Evolutionary conservation across 2,888 invertebrate species (phyloP).

Genomic region (Idaea aversata): DNA sequence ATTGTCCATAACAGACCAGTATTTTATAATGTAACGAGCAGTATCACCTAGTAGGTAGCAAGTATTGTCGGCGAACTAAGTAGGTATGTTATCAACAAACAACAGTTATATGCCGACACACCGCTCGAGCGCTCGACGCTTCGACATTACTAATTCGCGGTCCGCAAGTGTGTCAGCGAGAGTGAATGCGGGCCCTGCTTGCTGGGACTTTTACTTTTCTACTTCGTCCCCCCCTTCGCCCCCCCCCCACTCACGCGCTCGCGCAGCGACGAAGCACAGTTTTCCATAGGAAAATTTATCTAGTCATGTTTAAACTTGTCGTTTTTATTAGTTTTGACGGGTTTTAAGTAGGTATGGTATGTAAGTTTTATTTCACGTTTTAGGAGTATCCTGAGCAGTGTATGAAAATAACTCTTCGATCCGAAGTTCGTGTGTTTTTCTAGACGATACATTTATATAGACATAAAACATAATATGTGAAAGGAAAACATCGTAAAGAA

Average conservation of each 20-base stretch:
- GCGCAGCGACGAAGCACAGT: conserved; percentile 15
- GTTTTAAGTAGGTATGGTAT: too few species aligned
- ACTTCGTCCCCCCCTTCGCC: conserved; percentile 28
- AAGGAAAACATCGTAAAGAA: too few species aligned
- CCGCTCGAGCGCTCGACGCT: not conserved
- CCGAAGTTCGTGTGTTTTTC: too few species aligned
- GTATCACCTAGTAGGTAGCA: not conserved
- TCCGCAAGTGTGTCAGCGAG: conserved; percentile 55
- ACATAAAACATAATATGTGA: too few species aligned
- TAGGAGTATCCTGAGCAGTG: too few species aligned
- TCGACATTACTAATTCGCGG: conserved; percentile 17
- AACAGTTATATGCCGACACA: conserved; percentile 19
- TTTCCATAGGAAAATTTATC: conserved; percentile 10
- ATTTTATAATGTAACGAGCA: not conserved
- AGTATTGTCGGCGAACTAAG: conserved; percentile 5
- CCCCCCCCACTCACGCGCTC: conserved; percentile 17
- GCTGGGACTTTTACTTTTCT: conserved; percentile 71
- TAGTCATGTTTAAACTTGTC: not conserved
- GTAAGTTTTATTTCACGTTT: too few species aligned
- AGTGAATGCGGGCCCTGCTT: conserved; percentile 73
- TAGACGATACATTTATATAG: too few species aligned
- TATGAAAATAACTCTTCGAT: too few species aligned
- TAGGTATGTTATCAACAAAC: conserved; percentile 8
- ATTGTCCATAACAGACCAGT: not conserved
- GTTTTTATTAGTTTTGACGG: not conserved